phyloP scores from a whole-genome alignment of 2,113 vertebrate species.

The Engystomops pustulosus region DNA sequence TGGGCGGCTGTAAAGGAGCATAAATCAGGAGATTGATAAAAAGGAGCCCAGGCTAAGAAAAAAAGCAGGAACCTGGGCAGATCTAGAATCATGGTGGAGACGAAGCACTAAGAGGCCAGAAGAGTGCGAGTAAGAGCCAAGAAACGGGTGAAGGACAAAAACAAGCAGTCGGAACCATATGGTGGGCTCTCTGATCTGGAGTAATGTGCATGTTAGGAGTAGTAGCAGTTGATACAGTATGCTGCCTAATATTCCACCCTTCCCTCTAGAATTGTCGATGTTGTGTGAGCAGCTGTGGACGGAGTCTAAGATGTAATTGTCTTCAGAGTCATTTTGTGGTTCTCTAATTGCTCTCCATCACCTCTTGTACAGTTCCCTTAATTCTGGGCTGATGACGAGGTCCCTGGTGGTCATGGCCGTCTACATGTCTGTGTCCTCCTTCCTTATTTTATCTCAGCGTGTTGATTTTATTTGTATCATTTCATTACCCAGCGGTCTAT shows the following conservation, averaged over 20 bases:
- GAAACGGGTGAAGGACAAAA: no score
- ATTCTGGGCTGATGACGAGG: neutral
- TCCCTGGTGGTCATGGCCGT: neutral
- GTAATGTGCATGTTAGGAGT: neutral
- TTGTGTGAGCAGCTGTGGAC: neutral
- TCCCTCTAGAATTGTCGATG: neutral
- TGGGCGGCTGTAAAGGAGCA: no score
- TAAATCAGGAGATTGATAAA: no score
- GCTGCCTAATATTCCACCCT: neutral
- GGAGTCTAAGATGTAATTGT: neutral
- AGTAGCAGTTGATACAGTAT: neutral
- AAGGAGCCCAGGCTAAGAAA: no score
- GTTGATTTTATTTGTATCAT: constrained; percentile 28
- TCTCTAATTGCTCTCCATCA: constrained; percentile 11
- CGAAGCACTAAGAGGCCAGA: no score
- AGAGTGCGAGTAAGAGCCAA: no score
- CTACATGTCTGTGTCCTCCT: neutral
- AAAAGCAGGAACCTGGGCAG: no score
- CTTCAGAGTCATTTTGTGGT: neutral
- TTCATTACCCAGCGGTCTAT: constrained; percentile 34
- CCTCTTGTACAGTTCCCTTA: neutral
- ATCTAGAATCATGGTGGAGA: no score
- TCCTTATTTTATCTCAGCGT: neutral
- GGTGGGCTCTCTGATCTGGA: no score
- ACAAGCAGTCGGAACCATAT: no score